phyloP scores from a whole-genome alignment of 2,113 vertebrate species.

The Rallus limicola region DNA sequence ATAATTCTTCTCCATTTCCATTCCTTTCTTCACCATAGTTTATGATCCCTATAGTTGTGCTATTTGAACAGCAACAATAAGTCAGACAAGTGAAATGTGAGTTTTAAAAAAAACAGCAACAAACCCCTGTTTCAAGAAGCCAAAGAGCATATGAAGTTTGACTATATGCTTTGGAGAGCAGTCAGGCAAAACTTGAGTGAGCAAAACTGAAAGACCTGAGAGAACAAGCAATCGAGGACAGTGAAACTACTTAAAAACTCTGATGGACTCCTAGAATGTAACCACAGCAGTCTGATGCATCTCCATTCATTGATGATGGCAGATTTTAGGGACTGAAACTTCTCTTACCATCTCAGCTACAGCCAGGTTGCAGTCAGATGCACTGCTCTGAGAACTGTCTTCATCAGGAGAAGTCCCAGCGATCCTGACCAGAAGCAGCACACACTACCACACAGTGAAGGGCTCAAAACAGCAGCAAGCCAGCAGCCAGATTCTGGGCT shows the following conservation, averaged over 20 bases:
- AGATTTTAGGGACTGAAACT: background rate
- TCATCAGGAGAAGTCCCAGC: background rate
- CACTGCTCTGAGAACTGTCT: background rate
- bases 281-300: accelerated
- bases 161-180: background rate
- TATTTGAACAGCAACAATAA: background rate
- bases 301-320: background rate
- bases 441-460: accelerated
- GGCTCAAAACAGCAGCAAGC: accelerated
- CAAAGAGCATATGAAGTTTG: background rate
- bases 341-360: background rate
- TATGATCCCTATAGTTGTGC: background rate
- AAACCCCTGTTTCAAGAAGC: background rate
- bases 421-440: background rate
- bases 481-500: background rate
- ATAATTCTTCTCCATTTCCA: background rate
- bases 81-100: background rate
- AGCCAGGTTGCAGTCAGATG: background rate
- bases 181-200: background rate
- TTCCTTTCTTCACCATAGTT: background rate
- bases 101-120: background rate
- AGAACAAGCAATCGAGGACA: background rate
- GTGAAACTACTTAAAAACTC: background rate
- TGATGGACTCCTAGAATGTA: background rate
- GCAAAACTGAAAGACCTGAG: background rate